Conservation (phyloP, 2,113 vertebrate genomes). For the Hipposideros armiger region DNA sequence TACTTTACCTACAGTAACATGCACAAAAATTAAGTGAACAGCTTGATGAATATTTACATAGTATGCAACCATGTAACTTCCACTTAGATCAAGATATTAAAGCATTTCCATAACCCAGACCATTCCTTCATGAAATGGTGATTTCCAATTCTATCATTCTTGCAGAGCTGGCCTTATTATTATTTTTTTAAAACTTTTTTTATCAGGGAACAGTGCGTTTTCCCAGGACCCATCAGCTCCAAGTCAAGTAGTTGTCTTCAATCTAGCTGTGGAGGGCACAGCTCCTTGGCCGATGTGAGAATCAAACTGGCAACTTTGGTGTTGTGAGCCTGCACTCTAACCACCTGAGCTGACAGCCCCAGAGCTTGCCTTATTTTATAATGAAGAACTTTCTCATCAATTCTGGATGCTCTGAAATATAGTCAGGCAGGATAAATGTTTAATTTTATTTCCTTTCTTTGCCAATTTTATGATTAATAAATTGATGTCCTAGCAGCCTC, state of each 20-base stretch:
- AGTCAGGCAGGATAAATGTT: background rate
- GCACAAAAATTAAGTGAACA: conserved; percentile 48
- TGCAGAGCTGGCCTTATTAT: conserved; percentile 20
- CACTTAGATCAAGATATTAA: conserved; percentile 31
- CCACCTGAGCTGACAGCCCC: too few relatives aligned
- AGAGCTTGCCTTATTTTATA: conserved; percentile 26
- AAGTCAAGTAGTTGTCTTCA: too few relatives aligned
- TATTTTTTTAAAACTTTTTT: too few relatives aligned
- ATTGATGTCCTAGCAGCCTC: conserved; percentile 44
- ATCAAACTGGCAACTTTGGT: too few relatives aligned
- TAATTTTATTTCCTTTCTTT: conserved; percentile 39
- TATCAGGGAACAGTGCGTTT: too few relatives aligned
- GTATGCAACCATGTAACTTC: background rate
- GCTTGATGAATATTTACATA: conserved; percentile 16
- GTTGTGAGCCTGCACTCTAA: too few relatives aligned
- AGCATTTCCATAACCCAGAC: background rate
- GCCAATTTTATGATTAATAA: conserved; percentile 43
- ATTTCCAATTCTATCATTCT: background rate
- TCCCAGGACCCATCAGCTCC: too few relatives aligned
- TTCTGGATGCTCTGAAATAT: conserved; percentile 34
- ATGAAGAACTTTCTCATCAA: conserved; percentile 43
- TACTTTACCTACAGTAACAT: conserved; percentile 37
- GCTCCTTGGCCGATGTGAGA: too few relatives aligned
- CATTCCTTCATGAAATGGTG: conserved; percentile 40
- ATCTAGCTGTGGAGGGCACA: too few relatives aligned